Conservation (phyloP, 2,113 vertebrate species). For the Lasiurus cinereus region DNA sequence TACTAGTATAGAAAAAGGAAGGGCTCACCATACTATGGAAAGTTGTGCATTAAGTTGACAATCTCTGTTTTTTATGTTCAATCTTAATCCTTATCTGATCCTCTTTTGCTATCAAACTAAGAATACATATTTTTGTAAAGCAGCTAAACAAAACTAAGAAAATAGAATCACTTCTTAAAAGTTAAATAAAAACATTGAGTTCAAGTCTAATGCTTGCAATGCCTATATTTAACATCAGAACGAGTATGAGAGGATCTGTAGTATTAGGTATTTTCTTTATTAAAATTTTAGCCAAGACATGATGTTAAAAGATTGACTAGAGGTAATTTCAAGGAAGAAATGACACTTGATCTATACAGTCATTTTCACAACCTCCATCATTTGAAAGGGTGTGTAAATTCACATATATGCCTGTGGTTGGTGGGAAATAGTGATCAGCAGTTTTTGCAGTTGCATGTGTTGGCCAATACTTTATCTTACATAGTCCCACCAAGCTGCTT, state of each 20-base stretch:
- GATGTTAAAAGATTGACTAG: neutral
- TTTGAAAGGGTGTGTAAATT: neutral
- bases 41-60: neutral
- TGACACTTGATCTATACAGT: neutral
- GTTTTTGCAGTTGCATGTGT: neutral
- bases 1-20: neutral
- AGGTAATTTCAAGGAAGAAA: neutral
- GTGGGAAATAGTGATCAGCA: neutral
- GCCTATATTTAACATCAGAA: neutral
- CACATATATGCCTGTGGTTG: neutral
- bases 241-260: neutral
- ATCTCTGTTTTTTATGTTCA: neutral
- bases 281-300: neutral
- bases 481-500: neutral
- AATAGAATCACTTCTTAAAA: conserved; percentile 8
- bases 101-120: neutral
- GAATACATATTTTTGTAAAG: neutral
- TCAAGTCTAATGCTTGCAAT: neutral
- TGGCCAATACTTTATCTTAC: neutral
- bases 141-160: neutral
- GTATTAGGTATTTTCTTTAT: neutral
- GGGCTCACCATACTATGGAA: neutral
- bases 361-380: neutral
- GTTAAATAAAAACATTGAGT: neutral
- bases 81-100: neutral